Percentiles rank a stretch among this genome's conserved stretches.
These are phyloP conservation scores for Microtus ochrogaster DNA, from an alignment of 2,113 vertebrate species.

Conservation along the genomic window DNA sequence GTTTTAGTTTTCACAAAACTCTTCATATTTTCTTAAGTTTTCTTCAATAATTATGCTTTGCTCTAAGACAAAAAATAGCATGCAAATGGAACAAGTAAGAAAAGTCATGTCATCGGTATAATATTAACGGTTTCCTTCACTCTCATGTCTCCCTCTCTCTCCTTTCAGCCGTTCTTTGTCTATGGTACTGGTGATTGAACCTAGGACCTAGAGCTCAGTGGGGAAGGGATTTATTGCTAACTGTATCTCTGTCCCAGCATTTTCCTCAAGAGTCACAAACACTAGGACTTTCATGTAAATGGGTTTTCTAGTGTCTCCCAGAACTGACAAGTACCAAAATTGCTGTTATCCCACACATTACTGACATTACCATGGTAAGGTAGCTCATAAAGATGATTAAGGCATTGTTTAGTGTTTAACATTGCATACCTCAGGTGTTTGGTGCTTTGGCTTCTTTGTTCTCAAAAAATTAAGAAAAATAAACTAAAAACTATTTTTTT, in stretches of 20 bases:
- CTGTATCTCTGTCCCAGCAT: background rate
- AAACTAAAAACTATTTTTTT: background rate
- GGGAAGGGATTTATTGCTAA: no score
- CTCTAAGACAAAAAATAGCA: background rate
- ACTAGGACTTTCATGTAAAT: background rate
- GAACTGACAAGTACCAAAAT: background rate
- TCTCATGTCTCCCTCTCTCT: background rate
- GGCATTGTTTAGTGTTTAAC: background rate
- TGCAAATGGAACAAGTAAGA: background rate
- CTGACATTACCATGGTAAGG: background rate
- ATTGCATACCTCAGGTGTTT: background rate
- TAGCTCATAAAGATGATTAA: background rate
- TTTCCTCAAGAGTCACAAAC: background rate
- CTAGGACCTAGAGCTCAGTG: background rate
- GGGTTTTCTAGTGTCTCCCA: no score
- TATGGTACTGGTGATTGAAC: background rate
- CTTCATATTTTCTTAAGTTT: background rate
- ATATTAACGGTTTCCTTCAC: no score
- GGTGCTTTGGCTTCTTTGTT: background rate
- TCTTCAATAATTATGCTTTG: background rate
- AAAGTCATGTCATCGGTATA: background rate
- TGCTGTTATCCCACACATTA: fast-evolving
- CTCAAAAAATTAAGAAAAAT: background rate
- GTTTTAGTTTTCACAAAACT: background rate
- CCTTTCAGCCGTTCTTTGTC: background rate